A percentile compares a stretch with the other conserved stretches of the same genome.
Conservation (phyloP, 2,113 vertebrate species). For the Syngnathoides biaculeatus region DNA sequence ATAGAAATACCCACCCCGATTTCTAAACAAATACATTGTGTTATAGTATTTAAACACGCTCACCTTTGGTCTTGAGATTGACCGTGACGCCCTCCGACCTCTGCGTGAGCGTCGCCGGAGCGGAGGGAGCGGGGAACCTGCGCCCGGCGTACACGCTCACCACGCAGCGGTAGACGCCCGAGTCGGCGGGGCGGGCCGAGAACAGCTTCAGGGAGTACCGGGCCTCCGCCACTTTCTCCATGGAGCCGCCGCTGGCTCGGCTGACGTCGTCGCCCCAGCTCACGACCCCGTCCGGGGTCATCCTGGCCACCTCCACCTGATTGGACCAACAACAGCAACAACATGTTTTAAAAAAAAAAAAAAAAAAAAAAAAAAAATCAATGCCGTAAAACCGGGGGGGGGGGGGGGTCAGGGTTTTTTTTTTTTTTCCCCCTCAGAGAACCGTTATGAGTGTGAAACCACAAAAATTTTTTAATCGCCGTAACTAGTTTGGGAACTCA, state of each 20-base stretch:
- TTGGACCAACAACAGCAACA: neutral
- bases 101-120: constrained; percentile 73
- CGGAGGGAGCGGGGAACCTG: constrained; percentile 58
- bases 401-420: no score
- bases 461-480: no score
- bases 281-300: constrained; percentile 74
- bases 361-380: no score
- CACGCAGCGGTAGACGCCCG: constrained; percentile 78
- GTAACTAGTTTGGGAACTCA: no score
- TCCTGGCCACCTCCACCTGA: constrained; percentile 72
- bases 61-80: constrained; percentile 82
- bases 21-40: no score
- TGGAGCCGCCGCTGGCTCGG: constrained; percentile 65
- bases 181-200: constrained; percentile 75
- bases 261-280: constrained; percentile 76
- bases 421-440: no score
- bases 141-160: constrained; percentile 77
- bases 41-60: constrained; percentile 19
- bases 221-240: constrained; percentile 79
- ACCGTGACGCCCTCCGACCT: constrained; percentile 77
- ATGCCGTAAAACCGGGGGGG: no score
- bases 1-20: no score
- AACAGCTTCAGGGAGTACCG: constrained; percentile 78
- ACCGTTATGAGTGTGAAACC: no score
- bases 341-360: no score